Percentiles rank a stretch among this genome's conserved stretches.
Evolutionary conservation across 2,113 vertebrate genomes (phyloP).

Genomic region (Electrona antarctica): DNA sequence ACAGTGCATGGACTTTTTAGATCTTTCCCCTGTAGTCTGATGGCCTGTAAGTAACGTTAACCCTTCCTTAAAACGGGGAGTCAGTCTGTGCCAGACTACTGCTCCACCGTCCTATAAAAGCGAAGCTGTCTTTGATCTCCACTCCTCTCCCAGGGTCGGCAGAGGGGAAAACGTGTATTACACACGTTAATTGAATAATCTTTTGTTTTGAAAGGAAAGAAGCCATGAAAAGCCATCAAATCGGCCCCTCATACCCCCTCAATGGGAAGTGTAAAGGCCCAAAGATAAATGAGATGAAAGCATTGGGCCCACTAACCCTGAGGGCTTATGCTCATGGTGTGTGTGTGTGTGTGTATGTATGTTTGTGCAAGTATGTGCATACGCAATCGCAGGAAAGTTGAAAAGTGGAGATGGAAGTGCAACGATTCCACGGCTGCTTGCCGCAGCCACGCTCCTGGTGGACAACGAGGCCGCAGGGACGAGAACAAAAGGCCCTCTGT

Average conservation of each 20-base stretch:
- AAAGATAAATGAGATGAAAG: conserved; percentile 77
- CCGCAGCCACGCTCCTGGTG: conserved; percentile 31
- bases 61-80: conserved; percentile 35
- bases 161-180: conserved; percentile 66
- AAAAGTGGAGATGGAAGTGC: conserved; percentile 50
- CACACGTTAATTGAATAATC: conserved; percentile 80
- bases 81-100: conserved; percentile 47
- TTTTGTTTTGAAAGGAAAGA: conserved; percentile 79
- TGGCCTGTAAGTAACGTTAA: conserved; percentile 60
- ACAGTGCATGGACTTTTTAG: conserved; percentile 35
- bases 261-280: conserved; percentile 69
- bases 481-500: conserved; percentile 35
- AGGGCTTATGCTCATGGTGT: conserved; percentile 16
- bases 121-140: conserved; percentile 64
- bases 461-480: conserved; percentile 44
- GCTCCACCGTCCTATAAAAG: conserved; percentile 50
- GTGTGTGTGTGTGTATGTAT: conserved; percentile 13
- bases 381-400: conserved; percentile 1
- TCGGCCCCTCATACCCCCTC: conserved; percentile 25
- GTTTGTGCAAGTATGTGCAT: not conserved
- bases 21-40: conserved; percentile 22
- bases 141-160: conserved; percentile 61
- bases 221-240: conserved; percentile 66
- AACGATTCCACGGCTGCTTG: conserved; percentile 30
- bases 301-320: conserved; percentile 40